phyloP scores from a whole-genome alignment of 2,113 vertebrate genomes.

The Xenopus tropicalis region UCB_Xtro_10.0 CM004447.2:15288501-15289000 shows the following conservation, averaged over 20 bases:
- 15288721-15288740: conserved; percentile 11
- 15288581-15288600: neutral
- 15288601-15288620: neutral
- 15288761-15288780: conserved; percentile 11
- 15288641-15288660: conserved; percentile 4
- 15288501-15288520: neutral
- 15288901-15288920: conserved; percentile 34
- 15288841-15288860: conserved; percentile 2
- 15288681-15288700: neutral
- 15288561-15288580: neutral
- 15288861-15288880: conserved; percentile 26
- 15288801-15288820: conserved; percentile 28
- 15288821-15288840: conserved; percentile 13
- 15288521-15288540: neutral
- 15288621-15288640: neutral
- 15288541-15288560: neutral
- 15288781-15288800: conserved; percentile 7
- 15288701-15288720: conserved; percentile 1
- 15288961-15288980: conserved; percentile 36
- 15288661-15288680: conserved; percentile 13
- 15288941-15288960: conserved; percentile 36
- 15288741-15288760: conserved; percentile 13
- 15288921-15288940: conserved; percentile 31
- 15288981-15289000: conserved; percentile 30
- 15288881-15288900: conserved; percentile 40